A percentile compares a stretch with the other conserved stretches of the same genome.
Evolutionary conservation across 2,797 vertebrate genomes (phyloP).

Genomic region (Spinus pinus): DNA sequence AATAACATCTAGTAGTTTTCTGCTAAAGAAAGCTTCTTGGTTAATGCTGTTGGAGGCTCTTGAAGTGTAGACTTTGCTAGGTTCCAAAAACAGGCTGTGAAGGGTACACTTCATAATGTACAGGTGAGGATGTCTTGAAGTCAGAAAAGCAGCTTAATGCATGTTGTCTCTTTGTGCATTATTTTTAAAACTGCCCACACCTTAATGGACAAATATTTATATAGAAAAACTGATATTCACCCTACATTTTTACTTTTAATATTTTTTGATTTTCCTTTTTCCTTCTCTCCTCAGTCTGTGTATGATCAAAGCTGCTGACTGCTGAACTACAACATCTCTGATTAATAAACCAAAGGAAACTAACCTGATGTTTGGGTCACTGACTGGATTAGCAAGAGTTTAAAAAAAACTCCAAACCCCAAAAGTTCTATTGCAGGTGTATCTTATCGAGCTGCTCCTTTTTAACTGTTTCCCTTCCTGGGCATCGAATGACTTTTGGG

Average conservation of each 20-base stretch:
- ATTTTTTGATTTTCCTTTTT: background rate
- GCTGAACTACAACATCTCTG: background rate
- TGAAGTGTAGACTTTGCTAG: background rate
- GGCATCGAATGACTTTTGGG: background rate
- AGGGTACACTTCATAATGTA: fast-evolving
- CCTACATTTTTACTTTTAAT: fast-evolving
- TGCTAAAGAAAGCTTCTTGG: background rate
- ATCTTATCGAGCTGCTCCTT: background rate
- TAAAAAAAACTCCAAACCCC: background rate
- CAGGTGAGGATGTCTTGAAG: background rate
- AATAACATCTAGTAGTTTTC: background rate
- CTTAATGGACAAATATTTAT: background rate
- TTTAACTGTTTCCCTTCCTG: background rate
- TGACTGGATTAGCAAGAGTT: background rate
- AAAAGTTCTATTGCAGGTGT: background rate
- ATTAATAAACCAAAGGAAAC: background rate
- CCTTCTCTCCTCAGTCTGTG: fast-evolving
- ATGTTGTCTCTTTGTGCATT: background rate
- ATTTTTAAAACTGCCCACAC: background rate
- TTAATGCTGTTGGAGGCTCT: background rate
- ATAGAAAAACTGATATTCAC: background rate
- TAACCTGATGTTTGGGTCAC: background rate
- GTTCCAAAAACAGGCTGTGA: background rate
- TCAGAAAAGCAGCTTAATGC: background rate
- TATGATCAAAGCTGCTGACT: background rate